A percentile compares a stretch with the other conserved stretches of the same genome.
Conservation (phyloP, 2,797 vertebrate species). For the Cottoperca gobio region DNA sequence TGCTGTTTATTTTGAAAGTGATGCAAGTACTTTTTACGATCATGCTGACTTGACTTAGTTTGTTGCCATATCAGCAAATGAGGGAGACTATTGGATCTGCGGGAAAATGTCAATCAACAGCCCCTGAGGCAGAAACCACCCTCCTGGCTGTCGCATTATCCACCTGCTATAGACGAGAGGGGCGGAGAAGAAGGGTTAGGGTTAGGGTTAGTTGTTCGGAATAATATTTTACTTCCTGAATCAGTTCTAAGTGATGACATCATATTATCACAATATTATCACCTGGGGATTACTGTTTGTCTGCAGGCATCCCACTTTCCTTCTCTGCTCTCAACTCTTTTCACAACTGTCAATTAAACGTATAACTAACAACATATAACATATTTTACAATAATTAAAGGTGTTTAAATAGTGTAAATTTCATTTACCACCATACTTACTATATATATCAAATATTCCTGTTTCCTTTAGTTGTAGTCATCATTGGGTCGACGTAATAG, state of each 20-base stretch:
- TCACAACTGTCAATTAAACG: too few relatives aligned
- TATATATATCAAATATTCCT: not conserved
- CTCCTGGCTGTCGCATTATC: slow-evolving; percentile 5
- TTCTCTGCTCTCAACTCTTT: not conserved
- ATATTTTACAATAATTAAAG: not conserved
- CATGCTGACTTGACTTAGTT: not conserved
- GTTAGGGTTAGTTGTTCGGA: too few relatives aligned
- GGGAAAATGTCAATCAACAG: not conserved
- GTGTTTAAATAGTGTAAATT: not conserved
- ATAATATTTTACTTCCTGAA: not conserved
- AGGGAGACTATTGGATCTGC: slow-evolving; percentile 13
- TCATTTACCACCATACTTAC: not conserved
- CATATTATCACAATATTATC: too few relatives aligned
- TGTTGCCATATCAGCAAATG: slow-evolving; percentile 23
- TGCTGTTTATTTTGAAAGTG: slow-evolving; percentile 22
- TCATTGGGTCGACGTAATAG: not conserved
- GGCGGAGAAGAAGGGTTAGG: not conserved
- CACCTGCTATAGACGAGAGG: not conserved
- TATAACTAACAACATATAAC: too few relatives aligned
- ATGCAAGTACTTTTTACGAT: not conserved
- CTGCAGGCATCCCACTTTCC: not conserved
- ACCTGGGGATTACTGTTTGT: not conserved
- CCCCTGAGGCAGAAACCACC: not conserved
- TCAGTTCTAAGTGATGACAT: not conserved
- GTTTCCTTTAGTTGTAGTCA: not conserved